phyloP scores from a whole-genome alignment of 2,113 vertebrate species.

The Plestiodon gilberti region DNA sequence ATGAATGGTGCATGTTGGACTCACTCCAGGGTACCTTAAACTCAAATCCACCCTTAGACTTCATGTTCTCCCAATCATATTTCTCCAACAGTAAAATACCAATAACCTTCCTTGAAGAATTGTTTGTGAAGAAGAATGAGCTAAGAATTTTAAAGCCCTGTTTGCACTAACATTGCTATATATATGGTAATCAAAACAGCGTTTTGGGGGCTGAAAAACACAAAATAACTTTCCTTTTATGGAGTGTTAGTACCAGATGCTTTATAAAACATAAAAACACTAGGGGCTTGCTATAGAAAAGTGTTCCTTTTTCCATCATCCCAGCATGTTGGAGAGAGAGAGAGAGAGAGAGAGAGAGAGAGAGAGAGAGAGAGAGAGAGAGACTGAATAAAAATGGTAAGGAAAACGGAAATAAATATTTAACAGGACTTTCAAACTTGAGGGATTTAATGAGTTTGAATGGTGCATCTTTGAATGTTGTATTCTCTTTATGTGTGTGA shows the following conservation, averaged over 20 bases:
- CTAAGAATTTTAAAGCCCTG: background rate
- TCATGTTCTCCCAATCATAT: background rate
- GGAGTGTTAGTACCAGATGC: slow-evolving; percentile 13
- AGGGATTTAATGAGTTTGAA: slow-evolving; percentile 29
- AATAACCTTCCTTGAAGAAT: background rate
- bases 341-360: background rate
- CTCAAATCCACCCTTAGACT: background rate
- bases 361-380: background rate
- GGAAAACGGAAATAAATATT: slow-evolving; percentile 27
- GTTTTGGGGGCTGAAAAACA: background rate
- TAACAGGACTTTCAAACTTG: slow-evolving; percentile 18
- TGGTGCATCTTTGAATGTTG: background rate
- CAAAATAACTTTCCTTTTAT: slow-evolving; percentile 28
- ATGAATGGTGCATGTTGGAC: background rate
- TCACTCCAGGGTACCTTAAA: background rate
- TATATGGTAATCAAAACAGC: slow-evolving; percentile 27
- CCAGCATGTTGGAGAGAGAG: slow-evolving; percentile 14
- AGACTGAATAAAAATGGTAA: slow-evolving; percentile 6
- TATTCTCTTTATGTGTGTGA: background rate
- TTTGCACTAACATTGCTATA: slow-evolving; percentile 6
- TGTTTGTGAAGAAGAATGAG: background rate
- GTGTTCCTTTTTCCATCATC: slow-evolving; percentile 15
- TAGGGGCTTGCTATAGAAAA: slow-evolving; percentile 24
- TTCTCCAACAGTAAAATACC: background rate
- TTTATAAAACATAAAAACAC: slow-evolving; percentile 17